Conservation (phyloP, 2,797 vertebrate species). For the Mus spretus region DNA sequence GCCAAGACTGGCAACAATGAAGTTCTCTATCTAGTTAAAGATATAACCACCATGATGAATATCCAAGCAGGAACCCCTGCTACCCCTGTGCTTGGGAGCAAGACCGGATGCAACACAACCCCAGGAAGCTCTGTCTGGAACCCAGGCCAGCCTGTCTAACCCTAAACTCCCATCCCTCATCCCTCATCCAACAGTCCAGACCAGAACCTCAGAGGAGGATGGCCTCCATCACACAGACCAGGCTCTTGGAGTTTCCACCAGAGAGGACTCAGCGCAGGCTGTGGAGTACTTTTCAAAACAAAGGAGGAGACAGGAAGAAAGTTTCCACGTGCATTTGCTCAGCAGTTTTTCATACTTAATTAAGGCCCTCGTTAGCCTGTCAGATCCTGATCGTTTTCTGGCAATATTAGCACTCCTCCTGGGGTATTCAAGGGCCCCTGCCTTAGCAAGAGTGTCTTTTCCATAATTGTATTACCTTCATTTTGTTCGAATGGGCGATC, state of each 20-base stretch:
- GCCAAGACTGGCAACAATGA: neutral
- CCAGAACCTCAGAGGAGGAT: neutral
- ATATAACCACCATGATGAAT: neutral
- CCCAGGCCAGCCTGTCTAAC: neutral
- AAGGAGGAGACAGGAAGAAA: constrained; percentile 79
- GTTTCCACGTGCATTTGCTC: constrained; percentile 85
- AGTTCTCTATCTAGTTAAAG: neutral
- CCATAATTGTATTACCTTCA: constrained; percentile 92
- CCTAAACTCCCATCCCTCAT: neutral
- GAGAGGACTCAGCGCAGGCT: neutral
- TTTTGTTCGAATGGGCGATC: constrained; percentile 90
- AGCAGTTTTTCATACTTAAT: constrained; percentile 92
- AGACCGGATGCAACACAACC: neutral
- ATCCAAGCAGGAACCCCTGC: neutral
- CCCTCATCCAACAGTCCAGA: neutral
- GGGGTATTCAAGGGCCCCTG: constrained; percentile 90
- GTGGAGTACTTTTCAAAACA: constrained; percentile 50
- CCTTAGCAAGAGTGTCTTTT: constrained; percentile 90
- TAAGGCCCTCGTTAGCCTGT: constrained; percentile 92
- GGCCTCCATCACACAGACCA: neutral
- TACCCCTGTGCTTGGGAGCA: neutral
- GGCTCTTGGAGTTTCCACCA: neutral
- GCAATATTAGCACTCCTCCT: constrained; percentile 90
- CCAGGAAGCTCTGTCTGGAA: neutral
- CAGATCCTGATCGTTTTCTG: constrained; percentile 88